Evolutionary conservation across 2,113 vertebrate genomes (phyloP).

Genomic region (Menidia beryllina): DNA sequence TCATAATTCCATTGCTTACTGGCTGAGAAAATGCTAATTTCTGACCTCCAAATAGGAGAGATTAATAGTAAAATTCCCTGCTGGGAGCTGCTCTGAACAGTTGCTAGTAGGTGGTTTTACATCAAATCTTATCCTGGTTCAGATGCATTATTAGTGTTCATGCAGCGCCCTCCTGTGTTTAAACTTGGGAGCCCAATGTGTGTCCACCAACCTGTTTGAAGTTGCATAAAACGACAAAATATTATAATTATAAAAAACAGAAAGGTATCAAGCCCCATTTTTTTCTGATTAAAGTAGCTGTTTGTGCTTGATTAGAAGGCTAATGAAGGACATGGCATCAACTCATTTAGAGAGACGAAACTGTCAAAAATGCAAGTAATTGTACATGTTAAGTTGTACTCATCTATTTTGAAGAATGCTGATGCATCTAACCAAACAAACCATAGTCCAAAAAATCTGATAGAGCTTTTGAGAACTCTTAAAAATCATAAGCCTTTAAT

Average conservation of each 20-base stretch:
- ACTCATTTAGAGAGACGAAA: too few relatives aligned
- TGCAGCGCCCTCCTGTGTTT: constrained; percentile 57
- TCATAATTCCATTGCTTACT: constrained; percentile 9
- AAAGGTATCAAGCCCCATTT: too few relatives aligned
- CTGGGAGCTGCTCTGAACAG: constrained; percentile 39
- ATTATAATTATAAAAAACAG: neutral
- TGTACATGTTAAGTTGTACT: too few relatives aligned
- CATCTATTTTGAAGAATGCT: too few relatives aligned
- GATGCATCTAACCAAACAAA: too few relatives aligned
- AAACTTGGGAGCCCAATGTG: neutral
- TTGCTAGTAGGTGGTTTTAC: constrained; percentile 44
- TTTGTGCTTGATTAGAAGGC: too few relatives aligned
- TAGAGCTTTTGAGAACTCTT: too few relatives aligned
- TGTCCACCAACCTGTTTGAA: neutral
- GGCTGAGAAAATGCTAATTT: constrained; percentile 33
- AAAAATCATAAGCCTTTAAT: too few relatives aligned
- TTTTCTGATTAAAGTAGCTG: too few relatives aligned
- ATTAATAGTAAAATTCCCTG: constrained; percentile 37
- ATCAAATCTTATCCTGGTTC: constrained; percentile 20
- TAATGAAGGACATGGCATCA: too few relatives aligned
- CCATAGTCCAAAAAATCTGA: too few relatives aligned
- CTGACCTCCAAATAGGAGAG: constrained; percentile 39
- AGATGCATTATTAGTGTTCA: constrained; percentile 14
- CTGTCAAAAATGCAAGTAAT: too few relatives aligned
- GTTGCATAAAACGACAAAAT: neutral